phyloP scores from a whole-genome alignment of 2,113 vertebrate genomes.

The Psilopogon haemacephalus region DNA sequence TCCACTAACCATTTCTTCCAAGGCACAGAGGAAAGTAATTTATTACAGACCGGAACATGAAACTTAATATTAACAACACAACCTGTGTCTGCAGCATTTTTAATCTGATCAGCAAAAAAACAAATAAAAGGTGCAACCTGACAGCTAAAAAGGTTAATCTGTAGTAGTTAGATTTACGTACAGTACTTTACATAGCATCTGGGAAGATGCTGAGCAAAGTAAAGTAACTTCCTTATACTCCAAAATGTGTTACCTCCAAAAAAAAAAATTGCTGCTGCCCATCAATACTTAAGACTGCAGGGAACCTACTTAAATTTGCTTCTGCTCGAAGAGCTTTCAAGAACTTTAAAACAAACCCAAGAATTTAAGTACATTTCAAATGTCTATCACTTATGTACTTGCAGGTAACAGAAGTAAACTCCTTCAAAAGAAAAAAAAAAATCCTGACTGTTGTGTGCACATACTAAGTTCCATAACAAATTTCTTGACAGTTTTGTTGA shows the following conservation, averaged over 20 bases:
- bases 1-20: slow-evolving; percentile 75
- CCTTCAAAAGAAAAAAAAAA: neutral
- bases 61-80: slow-evolving; percentile 76
- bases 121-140: slow-evolving; percentile 70
- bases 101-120: slow-evolving; percentile 72
- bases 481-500: neutral
- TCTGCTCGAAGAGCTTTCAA: neutral
- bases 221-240: slow-evolving; percentile 17
- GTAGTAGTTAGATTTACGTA: slow-evolving; percentile 57
- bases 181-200: slow-evolving; percentile 69
- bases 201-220: slow-evolving; percentile 50
- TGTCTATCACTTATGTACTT: neutral
- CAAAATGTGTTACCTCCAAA: neutral
- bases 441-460: neutral
- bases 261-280: neutral
- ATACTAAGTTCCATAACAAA: neutral
- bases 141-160: slow-evolving; percentile 71
- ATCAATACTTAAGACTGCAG: neutral
- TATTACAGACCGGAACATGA: slow-evolving; percentile 74
- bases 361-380: neutral
- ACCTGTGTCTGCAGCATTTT: slow-evolving; percentile 70
- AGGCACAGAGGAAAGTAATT: slow-evolving; percentile 71
- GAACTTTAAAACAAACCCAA: neutral
- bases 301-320: neutral
- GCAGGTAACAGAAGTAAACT: neutral